These are phyloP conservation scores for Neoarius graeffei DNA, from an alignment of 2,113 vertebrate species.

Conservation along the genomic window DNA sequence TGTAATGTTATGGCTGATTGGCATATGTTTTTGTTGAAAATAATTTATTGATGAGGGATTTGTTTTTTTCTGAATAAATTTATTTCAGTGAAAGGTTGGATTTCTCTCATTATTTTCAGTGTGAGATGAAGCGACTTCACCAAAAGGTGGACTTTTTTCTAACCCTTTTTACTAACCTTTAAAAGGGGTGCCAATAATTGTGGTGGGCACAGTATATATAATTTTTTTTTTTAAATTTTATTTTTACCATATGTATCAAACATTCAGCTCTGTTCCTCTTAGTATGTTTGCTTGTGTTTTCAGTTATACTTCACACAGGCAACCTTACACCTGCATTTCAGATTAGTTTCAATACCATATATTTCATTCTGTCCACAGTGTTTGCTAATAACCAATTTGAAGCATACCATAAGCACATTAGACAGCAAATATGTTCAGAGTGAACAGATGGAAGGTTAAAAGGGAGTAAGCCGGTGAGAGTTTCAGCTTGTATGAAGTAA, in stretches of 20 bases:
- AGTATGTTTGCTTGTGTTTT: constrained; percentile 32
- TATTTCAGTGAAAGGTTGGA: too few relatives aligned
- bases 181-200: too few relatives aligned
- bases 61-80: too few relatives aligned
- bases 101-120: too few relatives aligned
- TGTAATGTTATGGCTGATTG: too few relatives aligned
- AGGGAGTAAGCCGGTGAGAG: constrained; percentile 47
- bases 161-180: too few relatives aligned
- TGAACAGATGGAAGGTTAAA: constrained; percentile 4
- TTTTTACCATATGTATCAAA: neutral
- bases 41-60: too few relatives aligned
- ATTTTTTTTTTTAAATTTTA: too few relatives aligned
- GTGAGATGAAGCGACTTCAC: too few relatives aligned
- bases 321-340: constrained; percentile 37
- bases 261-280: neutral
- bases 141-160: too few relatives aligned
- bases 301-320: constrained; percentile 34
- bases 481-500: constrained; percentile 56
- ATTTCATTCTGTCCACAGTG: neutral
- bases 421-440: neutral
- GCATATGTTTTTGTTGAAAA: too few relatives aligned
- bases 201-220: too few relatives aligned
- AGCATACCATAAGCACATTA: neutral
- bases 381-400: neutral
- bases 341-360: constrained; percentile 11